These are phyloP conservation scores for Heterotilapia buettikoferi DNA, from an alignment of 2,113 vertebrate genomes.

Conservation along the genomic window DNA sequence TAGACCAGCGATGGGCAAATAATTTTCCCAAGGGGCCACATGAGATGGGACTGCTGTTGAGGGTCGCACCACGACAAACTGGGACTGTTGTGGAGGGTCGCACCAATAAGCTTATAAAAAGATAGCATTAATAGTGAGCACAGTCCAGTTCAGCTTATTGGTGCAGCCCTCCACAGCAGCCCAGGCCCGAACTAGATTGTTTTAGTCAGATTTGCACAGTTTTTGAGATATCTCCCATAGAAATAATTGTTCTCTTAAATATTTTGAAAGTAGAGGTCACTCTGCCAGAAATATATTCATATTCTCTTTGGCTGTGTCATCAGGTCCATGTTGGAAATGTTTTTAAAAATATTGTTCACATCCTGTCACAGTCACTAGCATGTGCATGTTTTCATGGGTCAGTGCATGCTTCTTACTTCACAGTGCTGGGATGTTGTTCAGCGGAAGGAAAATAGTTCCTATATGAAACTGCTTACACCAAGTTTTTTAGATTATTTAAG, in stretches of 20 bases:
- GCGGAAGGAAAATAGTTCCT: neutral
- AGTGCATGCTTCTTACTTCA: accelerated
- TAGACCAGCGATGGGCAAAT: neutral
- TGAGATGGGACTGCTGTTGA: neutral
- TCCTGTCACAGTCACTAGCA: neutral
- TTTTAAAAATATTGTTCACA: neutral
- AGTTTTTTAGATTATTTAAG: neutral
- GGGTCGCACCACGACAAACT: accelerated
- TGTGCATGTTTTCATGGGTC: neutral
- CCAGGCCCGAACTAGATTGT: accelerated
- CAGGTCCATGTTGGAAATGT: neutral
- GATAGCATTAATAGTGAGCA: neutral
- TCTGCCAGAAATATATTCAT: neutral
- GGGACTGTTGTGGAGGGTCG: neutral
- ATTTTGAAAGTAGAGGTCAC: neutral
- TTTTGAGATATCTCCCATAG: accelerated
- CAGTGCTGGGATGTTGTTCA: neutral
- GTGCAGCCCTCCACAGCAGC: neutral
- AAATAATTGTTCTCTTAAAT: neutral
- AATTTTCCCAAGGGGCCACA: neutral
- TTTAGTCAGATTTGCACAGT: neutral
- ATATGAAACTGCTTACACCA: neutral
- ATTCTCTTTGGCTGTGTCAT: neutral
- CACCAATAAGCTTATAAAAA: neutral
- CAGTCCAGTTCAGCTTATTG: neutral